A percentile compares a stretch with the other conserved stretches of the same genome.
phyloP scores from a whole-genome alignment of 2,113 vertebrate species.

The Neolamprologus devosi region DNA sequence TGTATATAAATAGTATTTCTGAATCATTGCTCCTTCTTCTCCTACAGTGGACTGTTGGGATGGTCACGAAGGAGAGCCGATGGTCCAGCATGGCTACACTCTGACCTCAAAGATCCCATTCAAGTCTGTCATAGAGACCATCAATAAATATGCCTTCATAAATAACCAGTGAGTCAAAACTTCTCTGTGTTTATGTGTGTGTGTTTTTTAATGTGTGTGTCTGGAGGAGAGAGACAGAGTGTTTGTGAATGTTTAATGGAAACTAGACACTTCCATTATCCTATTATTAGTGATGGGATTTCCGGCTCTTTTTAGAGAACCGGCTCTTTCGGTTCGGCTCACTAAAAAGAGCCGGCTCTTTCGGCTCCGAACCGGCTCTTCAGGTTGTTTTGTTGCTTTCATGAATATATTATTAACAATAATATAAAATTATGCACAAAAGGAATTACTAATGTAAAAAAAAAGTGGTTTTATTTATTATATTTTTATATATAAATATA shows the following conservation, averaged over 20 bases:
- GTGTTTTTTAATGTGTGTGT: background rate
- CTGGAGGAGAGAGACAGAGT: background rate
- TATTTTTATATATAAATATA: background rate
- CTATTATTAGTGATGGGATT: background rate
- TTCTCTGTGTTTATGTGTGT: background rate
- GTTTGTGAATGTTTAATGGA: background rate
- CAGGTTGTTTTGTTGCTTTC: background rate
- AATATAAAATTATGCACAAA: background rate
- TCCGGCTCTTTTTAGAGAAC: background rate
- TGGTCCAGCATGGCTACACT: conserved; percentile 96
- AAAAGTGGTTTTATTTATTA: background rate
- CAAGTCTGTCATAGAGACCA: conserved; percentile 88
- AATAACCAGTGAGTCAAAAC: conserved; percentile 85
- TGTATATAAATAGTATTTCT: background rate
- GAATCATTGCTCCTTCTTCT: background rate
- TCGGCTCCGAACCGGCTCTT: background rate
- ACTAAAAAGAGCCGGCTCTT: fast-evolving
- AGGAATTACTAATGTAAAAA: background rate
- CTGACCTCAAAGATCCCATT: conserved; percentile 95
- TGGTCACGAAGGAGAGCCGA: conserved; percentile 90
- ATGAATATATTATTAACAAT: background rate
- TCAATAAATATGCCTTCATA: conserved; percentile 90
- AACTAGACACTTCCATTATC: background rate
- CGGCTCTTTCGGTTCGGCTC: fast-evolving
- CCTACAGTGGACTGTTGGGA: conserved; percentile 95